Evolutionary conservation across 2,888 invertebrate species (phyloP), one percentile per base, ranked within the genome.

Genomic region (Thalpophila matura): DNA sequence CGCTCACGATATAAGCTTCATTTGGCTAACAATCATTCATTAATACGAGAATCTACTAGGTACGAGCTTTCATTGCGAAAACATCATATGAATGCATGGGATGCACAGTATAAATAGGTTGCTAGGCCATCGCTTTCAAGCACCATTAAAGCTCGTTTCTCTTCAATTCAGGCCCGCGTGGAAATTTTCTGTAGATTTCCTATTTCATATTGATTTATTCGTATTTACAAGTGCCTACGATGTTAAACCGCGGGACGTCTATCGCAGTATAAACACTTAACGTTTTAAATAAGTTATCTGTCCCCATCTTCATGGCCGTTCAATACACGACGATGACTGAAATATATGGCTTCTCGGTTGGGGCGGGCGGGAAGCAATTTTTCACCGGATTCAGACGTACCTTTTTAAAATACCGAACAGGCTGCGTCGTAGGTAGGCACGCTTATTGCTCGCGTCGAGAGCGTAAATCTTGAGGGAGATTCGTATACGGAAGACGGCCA

Each of bases 401-500:
- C 89, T 92, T 89, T 94, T 94, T 93, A 93, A 94, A 94, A 91
- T 91, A 91, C 86, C 87, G 86, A 89, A 87, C 86, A 87, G 87
- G 83, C 87, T 87, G 84, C 86, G 84, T 74, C 57, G 79, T 78
- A 86, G 85, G 86, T 86, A 86, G 86, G 87, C 88, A 67, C 86
- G 89, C 90, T 91, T 92, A 92, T 91, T 91, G 91, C 89, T 86
- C 88, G 89, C 90, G 89, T 89, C 86, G 88, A 82, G 82, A 81
- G 84, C 90, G 91, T 93, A 92, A 93, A 93, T 92, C 92, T 92
- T 92, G 69, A 77, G 82, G 84, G 88, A 84, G 89, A 82, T 81
- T 81, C 83, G 85, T 82, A 85, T 80, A 87, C 84, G 83, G 82
- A 56, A 82, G 81, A 81, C 80, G 82, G 81, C 85, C 84, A 84